These are phyloP conservation scores for Rhizomys pruinosus DNA, from an alignment of 2,113 vertebrate species.

Conservation along the genomic window DNA sequence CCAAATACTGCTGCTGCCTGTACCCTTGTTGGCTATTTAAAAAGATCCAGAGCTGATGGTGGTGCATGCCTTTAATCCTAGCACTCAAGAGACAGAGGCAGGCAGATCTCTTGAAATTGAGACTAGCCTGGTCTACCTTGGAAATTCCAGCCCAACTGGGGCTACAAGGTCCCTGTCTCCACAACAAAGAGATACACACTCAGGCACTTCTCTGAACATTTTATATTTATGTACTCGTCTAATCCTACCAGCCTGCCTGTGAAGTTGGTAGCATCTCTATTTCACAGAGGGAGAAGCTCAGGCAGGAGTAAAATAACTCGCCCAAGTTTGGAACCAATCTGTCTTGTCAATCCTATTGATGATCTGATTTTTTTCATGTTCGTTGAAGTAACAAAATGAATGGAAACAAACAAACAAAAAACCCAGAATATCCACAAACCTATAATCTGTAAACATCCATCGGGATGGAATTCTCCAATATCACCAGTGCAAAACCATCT, in stretches of 20 bases:
- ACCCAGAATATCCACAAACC: too few relatives aligned
- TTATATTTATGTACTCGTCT: constrained; percentile 1
- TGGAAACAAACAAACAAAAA: constrained; percentile 49
- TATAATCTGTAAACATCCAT: constrained; percentile 97
- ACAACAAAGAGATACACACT: neutral
- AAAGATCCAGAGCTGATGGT: neutral
- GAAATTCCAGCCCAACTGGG: too few relatives aligned
- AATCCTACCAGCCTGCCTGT: neutral
- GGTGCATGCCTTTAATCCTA: too few relatives aligned
- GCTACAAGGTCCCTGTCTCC: too few relatives aligned
- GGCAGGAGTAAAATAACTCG: neutral
- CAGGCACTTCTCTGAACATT: neutral
- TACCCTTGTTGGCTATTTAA: neutral
- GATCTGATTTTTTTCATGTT: neutral
- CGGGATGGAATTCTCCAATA: constrained; percentile 95
- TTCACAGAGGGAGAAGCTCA: constrained; percentile 20
- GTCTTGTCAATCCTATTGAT: neutral
- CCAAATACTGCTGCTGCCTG: neutral
- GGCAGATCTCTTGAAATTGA: too few relatives aligned
- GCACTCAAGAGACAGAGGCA: too few relatives aligned
- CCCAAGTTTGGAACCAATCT: constrained; percentile 3
- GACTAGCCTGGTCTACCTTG: too few relatives aligned
- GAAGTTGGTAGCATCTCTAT: neutral
- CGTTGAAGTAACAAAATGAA: neutral
- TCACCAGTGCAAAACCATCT: constrained; percentile 98